Evolutionary conservation across 2,797 vertebrate species (phyloP).

Genomic region (Notamacropus eugenii): DNA sequence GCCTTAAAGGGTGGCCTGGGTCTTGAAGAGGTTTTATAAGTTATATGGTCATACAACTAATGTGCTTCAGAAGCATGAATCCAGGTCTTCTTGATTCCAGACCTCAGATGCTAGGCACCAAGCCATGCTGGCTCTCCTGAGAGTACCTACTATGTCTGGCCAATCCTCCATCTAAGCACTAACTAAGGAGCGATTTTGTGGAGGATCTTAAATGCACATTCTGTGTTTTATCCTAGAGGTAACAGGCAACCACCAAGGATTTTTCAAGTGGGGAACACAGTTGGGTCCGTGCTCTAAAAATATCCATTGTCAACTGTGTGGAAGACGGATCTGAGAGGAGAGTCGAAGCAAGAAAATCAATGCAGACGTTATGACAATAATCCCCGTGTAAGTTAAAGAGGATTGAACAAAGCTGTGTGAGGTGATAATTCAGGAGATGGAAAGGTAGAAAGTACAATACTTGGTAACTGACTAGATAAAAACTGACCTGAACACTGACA

Average conservation of each 20-base stretch:
- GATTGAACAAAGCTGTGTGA: background rate
- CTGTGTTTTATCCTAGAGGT: background rate
- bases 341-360: background rate
- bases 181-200: background rate
- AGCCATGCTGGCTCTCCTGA: background rate
- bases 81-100: background rate
- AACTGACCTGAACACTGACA: background rate
- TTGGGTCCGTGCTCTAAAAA: background rate
- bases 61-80: background rate
- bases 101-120: background rate
- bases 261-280: background rate
- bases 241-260: background rate
- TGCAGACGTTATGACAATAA: background rate
- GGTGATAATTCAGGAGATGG: background rate
- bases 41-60: background rate
- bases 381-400: background rate
- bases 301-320: background rate
- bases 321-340: background rate
- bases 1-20: too few species aligned
- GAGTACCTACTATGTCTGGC: background rate
- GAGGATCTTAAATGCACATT: background rate
- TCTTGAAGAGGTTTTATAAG: background rate
- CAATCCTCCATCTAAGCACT: background rate
- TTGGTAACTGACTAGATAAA: background rate
- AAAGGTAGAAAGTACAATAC: background rate